Percentiles rank a stretch among this genome's conserved stretches.
Conservation (phyloP, 23 tunicate genomes). For the Phallusia fumigata region DNA sequence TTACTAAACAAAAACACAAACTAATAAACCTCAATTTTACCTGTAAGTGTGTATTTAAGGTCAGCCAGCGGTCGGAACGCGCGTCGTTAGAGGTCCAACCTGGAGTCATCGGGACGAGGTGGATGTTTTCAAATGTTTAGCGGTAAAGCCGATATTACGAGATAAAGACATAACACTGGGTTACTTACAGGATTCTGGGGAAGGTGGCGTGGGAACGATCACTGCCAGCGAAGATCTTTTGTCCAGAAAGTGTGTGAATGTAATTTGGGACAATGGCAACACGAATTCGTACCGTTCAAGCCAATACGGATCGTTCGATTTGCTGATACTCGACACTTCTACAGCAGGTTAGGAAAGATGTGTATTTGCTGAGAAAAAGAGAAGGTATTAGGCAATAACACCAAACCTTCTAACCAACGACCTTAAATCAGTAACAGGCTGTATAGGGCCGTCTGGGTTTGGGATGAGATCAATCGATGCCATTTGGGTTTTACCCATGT, state of each 20-base stretch:
- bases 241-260: background rate
- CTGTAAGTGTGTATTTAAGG: background rate
- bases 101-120: background rate
- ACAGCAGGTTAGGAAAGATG: background rate
- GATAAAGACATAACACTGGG: background rate
- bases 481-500: too few relatives aligned
- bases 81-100: background rate
- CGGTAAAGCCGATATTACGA: background rate
- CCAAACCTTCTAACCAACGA: too few relatives aligned
- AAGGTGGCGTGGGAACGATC: background rate
- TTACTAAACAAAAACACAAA: too few relatives aligned
- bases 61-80: background rate
- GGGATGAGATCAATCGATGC: too few relatives aligned
- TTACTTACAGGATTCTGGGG: background rate
- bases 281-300: background rate
- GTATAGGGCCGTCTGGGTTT: too few relatives aligned
- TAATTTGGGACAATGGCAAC: background rate
- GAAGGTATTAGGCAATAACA: too few relatives aligned
- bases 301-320: constrained; percentile 1
- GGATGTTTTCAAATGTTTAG: background rate
- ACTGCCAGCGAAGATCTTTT: background rate
- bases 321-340: background rate
- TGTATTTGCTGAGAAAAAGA: too few relatives aligned
- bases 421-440: too few relatives aligned
- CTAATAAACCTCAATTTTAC: too few relatives aligned